Percentiles rank a stretch among this genome's conserved stretches.
Evolutionary conservation across 1,140 invertebrate genomes (phyloP).

Genomic region (Melanaphis sacchari): DNA sequence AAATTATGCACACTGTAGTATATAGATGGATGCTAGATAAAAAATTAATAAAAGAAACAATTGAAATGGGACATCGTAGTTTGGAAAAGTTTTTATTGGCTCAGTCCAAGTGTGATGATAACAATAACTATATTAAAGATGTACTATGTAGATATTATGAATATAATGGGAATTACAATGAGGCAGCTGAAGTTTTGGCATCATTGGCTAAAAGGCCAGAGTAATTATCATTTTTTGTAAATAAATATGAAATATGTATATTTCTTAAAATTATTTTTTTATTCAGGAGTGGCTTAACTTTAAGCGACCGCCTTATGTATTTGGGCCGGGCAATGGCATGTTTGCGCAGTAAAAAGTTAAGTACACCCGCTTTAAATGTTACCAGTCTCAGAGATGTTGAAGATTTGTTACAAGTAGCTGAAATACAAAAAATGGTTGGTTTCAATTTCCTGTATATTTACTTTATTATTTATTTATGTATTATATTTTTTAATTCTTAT

Average conservation of each 20-base stretch:
- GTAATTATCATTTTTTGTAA: slow-evolving; percentile 68
- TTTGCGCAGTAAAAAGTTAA: slow-evolving; percentile 49
- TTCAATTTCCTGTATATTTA: neutral
- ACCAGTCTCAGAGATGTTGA: slow-evolving; percentile 57
- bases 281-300: slow-evolving; percentile 34
- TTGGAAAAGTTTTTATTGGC: slow-evolving; percentile 64
- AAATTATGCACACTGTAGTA: slow-evolving; percentile 86
- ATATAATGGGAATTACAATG: slow-evolving; percentile 86
- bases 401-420: slow-evolving; percentile 66
- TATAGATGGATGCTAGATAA: slow-evolving; percentile 93
- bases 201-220: slow-evolving; percentile 83
- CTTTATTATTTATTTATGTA: neutral
- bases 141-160: slow-evolving; percentile 97
- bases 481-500: neutral
- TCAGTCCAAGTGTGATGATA: slow-evolving; percentile 58
- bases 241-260: neutral
- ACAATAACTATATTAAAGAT: slow-evolving; percentile 73
- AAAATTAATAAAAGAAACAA: slow-evolving; percentile 77
- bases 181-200: slow-evolving; percentile 89
- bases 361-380: slow-evolving; percentile 40
- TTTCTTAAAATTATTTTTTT: slow-evolving; percentile 7
- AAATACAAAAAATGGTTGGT: slow-evolving; percentile 74
- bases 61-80: slow-evolving; percentile 79
- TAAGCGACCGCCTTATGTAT: slow-evolving; percentile 51
- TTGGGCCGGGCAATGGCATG: slow-evolving; percentile 50